Evolutionary conservation across 1,140 invertebrate genomes (phyloP).

Genomic region (Idris sp.): DNA sequence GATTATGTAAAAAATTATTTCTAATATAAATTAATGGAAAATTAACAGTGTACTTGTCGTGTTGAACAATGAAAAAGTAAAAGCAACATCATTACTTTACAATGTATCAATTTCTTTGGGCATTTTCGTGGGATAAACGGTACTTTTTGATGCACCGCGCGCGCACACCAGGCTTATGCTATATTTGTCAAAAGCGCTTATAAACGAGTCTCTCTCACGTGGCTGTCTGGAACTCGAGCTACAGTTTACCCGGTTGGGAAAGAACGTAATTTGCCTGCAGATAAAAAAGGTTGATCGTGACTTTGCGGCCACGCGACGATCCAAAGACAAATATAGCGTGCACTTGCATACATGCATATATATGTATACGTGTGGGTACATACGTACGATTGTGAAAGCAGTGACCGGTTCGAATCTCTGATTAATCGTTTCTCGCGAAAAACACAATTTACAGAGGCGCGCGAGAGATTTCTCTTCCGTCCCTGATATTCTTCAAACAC

Average conservation of each 20-base stretch:
- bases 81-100: conserved; percentile 31
- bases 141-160: conserved; percentile 41
- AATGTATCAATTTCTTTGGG: conserved; percentile 48
- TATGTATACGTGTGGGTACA: no score
- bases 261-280: conserved; percentile 58
- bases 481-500: conserved; percentile 44
- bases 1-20: no score
- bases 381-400: conserved; percentile 65
- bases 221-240: conserved; percentile 43
- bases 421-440: conserved; percentile 65
- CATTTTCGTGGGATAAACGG: conserved; percentile 32
- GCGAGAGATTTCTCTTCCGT: conserved; percentile 71
- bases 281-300: conserved; percentile 62
- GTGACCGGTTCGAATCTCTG: conserved; percentile 65
- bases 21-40: no score
- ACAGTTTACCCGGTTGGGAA: conserved; percentile 59
- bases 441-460: conserved; percentile 70
- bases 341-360: conserved; percentile 50
- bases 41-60: no score
- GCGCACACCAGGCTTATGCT: conserved; percentile 30
- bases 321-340: conserved; percentile 55
- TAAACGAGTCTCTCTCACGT: conserved; percentile 45
- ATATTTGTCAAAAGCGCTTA: conserved; percentile 53
- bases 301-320: conserved; percentile 64
- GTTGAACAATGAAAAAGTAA: conserved; percentile 26